Conservation (phyloP, 2,888 invertebrate species). For the Orthosia cruda region DNA sequence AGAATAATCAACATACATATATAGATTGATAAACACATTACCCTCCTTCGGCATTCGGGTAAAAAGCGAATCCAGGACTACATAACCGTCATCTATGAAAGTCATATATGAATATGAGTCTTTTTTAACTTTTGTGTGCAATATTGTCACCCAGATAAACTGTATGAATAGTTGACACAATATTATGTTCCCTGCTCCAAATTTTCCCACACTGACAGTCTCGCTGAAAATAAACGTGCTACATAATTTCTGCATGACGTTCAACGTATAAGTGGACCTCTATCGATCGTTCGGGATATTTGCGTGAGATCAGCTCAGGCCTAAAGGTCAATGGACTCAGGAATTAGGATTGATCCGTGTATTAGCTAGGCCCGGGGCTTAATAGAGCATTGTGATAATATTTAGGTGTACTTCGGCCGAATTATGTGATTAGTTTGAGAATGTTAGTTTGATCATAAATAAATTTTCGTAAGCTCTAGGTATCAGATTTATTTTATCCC, state of each 20-base stretch:
- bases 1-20: too few relatives aligned
- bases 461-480: not conserved
- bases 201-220: not conserved
- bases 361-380: slow-evolving; percentile 31
- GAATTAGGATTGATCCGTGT: slow-evolving; percentile 43
- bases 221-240: slow-evolving; percentile 22
- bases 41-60: too few relatives aligned
- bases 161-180: not conserved
- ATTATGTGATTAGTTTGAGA: slow-evolving; percentile 2
- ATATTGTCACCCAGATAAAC: not conserved
- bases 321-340: slow-evolving; percentile 49
- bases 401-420: slow-evolving; percentile 10
- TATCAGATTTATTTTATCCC: not conserved
- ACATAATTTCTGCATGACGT: slow-evolving; percentile 13
- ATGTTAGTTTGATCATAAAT: not conserved
- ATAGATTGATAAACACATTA: too few relatives aligned
- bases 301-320: slow-evolving; percentile 31
- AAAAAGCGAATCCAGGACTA: too few relatives aligned
- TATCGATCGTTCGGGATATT: slow-evolving; percentile 50
- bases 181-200: not conserved
- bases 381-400: slow-evolving; percentile 14
- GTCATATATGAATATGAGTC: too few relatives aligned
- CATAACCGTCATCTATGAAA: too few relatives aligned
- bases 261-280: slow-evolving; percentile 6
- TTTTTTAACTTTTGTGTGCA: too few relatives aligned